Conservation (phyloP, 2,113 vertebrate species). For the Syngnathus floridae region DNA sequence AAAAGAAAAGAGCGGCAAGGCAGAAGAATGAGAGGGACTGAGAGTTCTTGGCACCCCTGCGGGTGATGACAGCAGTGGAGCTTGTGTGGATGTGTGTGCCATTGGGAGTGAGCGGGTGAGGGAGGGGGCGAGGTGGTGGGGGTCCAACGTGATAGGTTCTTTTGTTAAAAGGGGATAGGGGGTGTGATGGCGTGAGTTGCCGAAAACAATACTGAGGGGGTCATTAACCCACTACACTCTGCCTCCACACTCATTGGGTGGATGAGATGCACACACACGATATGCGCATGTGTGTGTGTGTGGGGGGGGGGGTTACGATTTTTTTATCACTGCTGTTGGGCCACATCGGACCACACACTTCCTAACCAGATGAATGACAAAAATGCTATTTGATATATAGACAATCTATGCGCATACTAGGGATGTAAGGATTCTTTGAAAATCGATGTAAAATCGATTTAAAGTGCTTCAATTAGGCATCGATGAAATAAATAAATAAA, state of each 20-base stretch:
- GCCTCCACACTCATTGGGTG: slow-evolving; percentile 65
- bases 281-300: slow-evolving; percentile 25
- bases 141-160: slow-evolving; percentile 51
- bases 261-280: slow-evolving; percentile 61
- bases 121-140: background rate
- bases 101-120: background rate
- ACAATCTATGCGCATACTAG: too few relatives aligned
- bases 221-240: slow-evolving; percentile 64
- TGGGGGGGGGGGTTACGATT: background rate
- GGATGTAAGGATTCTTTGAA: too few relatives aligned
- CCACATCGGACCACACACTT: too few relatives aligned
- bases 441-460: too few relatives aligned
- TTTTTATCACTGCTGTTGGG: too few relatives aligned
- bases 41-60: slow-evolving; percentile 48
- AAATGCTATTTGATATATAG: too few relatives aligned
- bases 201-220: slow-evolving; percentile 28
- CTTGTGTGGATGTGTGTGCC: slow-evolving; percentile 22
- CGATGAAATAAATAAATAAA: too few relatives aligned
- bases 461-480: too few relatives aligned
- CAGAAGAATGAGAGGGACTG: slow-evolving; percentile 32
- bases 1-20: slow-evolving; percentile 43
- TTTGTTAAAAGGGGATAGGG: slow-evolving; percentile 33
- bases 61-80: slow-evolving; percentile 49
- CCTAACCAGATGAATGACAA: too few relatives aligned
- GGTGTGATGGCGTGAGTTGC: slow-evolving; percentile 62